Percentiles rank a stretch among this genome's conserved stretches.
Evolutionary conservation across 2,113 vertebrate genomes (phyloP).

Genomic region (Oryzias woworae): DNA sequence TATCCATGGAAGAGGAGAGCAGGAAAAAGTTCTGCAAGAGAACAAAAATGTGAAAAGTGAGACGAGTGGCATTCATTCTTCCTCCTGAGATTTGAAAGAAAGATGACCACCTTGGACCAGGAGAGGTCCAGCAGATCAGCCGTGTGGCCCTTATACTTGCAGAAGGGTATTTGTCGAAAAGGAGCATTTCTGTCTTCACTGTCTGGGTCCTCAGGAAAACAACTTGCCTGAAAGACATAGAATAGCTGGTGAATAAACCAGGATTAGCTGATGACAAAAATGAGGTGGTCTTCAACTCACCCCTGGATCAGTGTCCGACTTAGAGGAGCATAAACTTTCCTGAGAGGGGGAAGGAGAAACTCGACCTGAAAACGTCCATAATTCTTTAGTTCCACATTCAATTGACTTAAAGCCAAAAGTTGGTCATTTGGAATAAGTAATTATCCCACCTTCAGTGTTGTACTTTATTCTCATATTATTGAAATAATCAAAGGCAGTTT

Average conservation of each 20-base stretch:
- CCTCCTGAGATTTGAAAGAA: background rate
- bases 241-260: background rate
- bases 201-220: conserved; percentile 86
- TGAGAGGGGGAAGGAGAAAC: conserved; percentile 98
- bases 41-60: background rate
- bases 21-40: conserved; percentile 94
- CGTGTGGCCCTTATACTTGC: conserved; percentile 99
- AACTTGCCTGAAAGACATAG: conserved; percentile 74
- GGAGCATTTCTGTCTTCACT: conserved; percentile 92
- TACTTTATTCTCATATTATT: conserved; percentile 99
- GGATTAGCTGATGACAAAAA: background rate
- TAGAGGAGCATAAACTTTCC: conserved; percentile 96
- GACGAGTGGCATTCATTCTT: background rate
- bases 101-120: conserved; percentile 92
- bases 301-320: conserved; percentile 93
- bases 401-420: background rate
- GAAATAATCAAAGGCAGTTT: conserved; percentile 97
- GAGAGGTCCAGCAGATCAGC: conserved; percentile 97
- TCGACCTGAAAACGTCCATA: conserved; percentile 78
- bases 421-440: too few species aligned
- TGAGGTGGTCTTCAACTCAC: conserved; percentile 67
- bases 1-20: conserved; percentile 98
- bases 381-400: background rate
- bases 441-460: conserved; percentile 91
- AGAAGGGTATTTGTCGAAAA: conserved; percentile 92